Percentiles rank a stretch among this genome's conserved stretches.
These are phyloP conservation scores for Phengaris arion DNA, from an alignment of 2,888 invertebrate genomes.

Conservation along the genomic window DNA sequence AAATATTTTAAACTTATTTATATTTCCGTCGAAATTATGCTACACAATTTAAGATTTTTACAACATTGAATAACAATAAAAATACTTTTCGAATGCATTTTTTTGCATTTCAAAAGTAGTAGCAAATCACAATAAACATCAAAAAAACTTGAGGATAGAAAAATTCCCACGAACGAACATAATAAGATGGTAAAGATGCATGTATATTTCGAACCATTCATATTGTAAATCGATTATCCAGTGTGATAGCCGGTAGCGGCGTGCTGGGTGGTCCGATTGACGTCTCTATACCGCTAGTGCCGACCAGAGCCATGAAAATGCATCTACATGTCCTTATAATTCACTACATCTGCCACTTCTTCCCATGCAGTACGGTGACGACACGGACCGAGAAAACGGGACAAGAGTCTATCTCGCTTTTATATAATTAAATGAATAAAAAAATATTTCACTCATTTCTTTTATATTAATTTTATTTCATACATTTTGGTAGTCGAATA, in stretches of 20 bases:
- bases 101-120: not conserved
- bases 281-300: slow-evolving; percentile 61
- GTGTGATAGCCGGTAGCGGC: slow-evolving; percentile 47
- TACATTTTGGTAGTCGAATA: too few relatives aligned
- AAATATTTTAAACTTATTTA: too few relatives aligned
- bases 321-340: slow-evolving; percentile 74
- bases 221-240: slow-evolving; percentile 44
- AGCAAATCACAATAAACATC: not conserved
- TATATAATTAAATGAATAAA: too few relatives aligned
- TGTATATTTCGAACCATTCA: slow-evolving; percentile 23
- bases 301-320: slow-evolving; percentile 51
- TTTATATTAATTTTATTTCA: too few relatives aligned
- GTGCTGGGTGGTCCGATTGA: slow-evolving; percentile 68
- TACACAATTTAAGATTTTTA: too few relatives aligned
- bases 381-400: slow-evolving; percentile 25
- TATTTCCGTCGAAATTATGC: too few relatives aligned
- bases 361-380: slow-evolving; percentile 38
- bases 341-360: slow-evolving; percentile 69
- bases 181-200: slow-evolving; percentile 10
- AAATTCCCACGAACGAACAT: slow-evolving; percentile 17
- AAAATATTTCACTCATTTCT: too few relatives aligned
- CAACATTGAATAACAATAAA: too few relatives aligned
- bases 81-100: too few relatives aligned
- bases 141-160: not conserved
- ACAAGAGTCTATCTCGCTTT: not conserved